Conservation (phyloP, 2,888 invertebrate species). For the Lomographa bimaculata region DNA sequence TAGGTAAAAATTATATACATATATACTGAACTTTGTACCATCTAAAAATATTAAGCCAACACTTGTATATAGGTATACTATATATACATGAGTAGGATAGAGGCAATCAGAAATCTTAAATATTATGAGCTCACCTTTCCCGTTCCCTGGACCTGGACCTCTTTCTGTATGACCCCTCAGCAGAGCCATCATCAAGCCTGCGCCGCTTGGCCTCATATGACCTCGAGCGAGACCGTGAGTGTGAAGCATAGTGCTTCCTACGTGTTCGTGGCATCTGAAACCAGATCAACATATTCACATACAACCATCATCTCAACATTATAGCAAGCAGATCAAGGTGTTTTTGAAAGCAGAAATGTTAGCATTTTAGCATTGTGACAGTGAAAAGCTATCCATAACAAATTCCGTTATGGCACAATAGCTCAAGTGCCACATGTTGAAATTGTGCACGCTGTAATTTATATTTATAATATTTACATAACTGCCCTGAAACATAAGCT, state of each 20-base stretch:
- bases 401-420: too few relatives aligned
- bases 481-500: constrained; percentile 2
- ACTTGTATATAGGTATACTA: too few relatives aligned
- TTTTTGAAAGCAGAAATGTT: constrained; percentile 33
- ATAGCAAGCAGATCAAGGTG: constrained; percentile 4
- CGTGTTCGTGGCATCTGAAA: constrained; percentile 93
- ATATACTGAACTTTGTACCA: too few relatives aligned
- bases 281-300: constrained; percentile 19
- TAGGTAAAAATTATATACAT: too few relatives aligned
- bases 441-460: too few relatives aligned
- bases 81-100: too few relatives aligned
- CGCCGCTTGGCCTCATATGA: constrained; percentile 87
- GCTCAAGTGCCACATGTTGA: too few relatives aligned
- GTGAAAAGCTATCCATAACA: constrained; percentile 4
- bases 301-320: background rate
- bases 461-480: background rate
- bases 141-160: constrained; percentile 75
- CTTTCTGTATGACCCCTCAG: constrained; percentile 74
- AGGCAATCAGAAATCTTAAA: too few relatives aligned
- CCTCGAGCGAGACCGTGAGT: constrained; percentile 81
- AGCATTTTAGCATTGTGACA: constrained; percentile 35
- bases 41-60: too few relatives aligned
- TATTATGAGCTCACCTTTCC: constrained; percentile 87
- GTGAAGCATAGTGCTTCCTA: constrained; percentile 90
- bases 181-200: constrained; percentile 84